phyloP scores from a whole-genome alignment of 2,113 vertebrate species.

The Triplophysa siluroides region DNA sequence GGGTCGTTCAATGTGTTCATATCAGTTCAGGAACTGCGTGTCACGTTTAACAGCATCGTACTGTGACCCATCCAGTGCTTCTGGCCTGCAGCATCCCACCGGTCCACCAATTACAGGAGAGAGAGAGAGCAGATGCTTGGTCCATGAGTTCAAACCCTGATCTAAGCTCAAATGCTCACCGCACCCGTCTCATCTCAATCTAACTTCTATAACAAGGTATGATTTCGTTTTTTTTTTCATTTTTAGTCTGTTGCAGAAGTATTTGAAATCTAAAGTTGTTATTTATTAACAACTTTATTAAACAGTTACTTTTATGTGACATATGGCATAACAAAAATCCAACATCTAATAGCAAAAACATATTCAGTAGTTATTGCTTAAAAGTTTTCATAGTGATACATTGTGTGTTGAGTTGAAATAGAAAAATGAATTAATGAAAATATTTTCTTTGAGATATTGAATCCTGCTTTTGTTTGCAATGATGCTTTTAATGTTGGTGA shows the following conservation, averaged over 20 bases:
- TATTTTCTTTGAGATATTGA: too few species aligned
- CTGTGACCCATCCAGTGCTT: background rate
- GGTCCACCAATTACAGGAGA: conserved; percentile 12
- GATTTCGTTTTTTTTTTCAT: background rate
- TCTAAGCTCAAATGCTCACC: conserved; percentile 15
- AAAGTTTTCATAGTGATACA: background rate
- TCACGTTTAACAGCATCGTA: background rate
- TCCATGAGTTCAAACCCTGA: background rate
- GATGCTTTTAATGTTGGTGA: too few species aligned
- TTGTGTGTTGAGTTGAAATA: too few species aligned
- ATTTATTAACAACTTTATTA: too few species aligned
- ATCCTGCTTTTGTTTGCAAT: too few species aligned
- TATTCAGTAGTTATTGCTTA: background rate
- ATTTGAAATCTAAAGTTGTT: background rate
- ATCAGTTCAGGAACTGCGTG: conserved; percentile 5
- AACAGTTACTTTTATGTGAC: too few species aligned
- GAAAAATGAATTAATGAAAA: too few species aligned
- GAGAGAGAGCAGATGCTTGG: background rate
- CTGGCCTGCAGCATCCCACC: conserved; percentile 3
- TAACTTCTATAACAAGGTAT: conserved; percentile 38
- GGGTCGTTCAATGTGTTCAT: conserved; percentile 7
- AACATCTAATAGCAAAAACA: background rate
- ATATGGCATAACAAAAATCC: background rate
- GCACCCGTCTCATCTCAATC: background rate
- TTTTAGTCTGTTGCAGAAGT: background rate